Conservation (phyloP, 1,140 invertebrate species). For the Trinorchestia longiramus region DNA sequence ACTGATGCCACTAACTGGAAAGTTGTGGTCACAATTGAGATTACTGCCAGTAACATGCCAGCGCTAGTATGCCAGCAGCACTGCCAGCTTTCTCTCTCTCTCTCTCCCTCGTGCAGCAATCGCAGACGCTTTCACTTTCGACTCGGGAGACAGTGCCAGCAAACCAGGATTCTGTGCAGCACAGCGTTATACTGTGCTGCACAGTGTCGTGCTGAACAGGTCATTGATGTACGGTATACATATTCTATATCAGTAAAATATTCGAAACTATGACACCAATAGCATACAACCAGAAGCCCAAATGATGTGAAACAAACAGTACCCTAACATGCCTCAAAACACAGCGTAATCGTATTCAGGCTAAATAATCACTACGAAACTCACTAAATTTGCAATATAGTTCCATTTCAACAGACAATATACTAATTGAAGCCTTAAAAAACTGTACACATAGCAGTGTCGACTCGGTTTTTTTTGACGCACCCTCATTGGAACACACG, state of each 20-base stretch:
- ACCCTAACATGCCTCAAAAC: not conserved
- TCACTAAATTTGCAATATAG: not conserved
- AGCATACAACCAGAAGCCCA: no score
- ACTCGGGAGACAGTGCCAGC: not conserved
- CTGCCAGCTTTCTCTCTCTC: not conserved
- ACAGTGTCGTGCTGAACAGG: not conserved
- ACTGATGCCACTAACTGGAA: not conserved
- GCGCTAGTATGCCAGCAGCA: not conserved
- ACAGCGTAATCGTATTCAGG: not conserved
- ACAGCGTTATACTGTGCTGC: not conserved
- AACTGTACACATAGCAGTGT: not conserved
- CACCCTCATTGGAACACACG: not conserved
- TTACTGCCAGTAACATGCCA: not conserved
- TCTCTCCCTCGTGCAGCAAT: not conserved
- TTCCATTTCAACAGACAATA: not conserved
- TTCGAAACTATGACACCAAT: not conserved
- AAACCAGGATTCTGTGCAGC: not conserved
- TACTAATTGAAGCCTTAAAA: not conserved
- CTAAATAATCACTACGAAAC: not conserved
- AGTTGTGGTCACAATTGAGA: not conserved
- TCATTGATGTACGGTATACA: not conserved
- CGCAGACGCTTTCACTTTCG: not conserved
- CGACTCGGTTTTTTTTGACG: not conserved
- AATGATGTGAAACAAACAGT: not conserved
- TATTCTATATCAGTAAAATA: not conserved